Conservation (phyloP, 1,140 invertebrate species). For the Euschistus heros region DNA sequence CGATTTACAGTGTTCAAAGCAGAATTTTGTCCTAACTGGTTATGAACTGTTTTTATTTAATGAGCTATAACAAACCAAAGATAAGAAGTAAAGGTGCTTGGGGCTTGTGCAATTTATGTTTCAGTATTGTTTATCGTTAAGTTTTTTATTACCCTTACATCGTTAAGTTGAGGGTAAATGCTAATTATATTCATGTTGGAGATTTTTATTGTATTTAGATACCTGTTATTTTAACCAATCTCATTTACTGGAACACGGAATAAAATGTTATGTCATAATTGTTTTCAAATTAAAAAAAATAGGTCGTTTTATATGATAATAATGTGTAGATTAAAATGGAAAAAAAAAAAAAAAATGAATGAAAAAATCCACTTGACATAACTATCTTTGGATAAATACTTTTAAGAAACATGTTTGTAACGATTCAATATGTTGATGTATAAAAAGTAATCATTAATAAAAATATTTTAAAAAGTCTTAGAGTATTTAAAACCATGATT, state of each 20-base stretch:
- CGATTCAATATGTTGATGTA: conserved; percentile 26
- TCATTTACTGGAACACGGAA: too few relatives aligned
- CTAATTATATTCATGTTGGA: conserved; percentile 9
- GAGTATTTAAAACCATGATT: too few relatives aligned
- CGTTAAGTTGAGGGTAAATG: neutral
- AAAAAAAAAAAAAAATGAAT: neutral
- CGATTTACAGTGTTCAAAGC: too few relatives aligned
- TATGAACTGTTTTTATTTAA: too few relatives aligned
- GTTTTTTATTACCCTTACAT: conserved; percentile 1
- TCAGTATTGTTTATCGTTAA: conserved; percentile 12
- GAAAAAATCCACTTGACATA: conserved; percentile 9
- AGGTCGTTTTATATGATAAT: too few relatives aligned
- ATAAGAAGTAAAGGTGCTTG: conserved; percentile 1
- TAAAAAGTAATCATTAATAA: conserved; percentile 22
- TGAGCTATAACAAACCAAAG: neutral
- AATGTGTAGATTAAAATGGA: too few relatives aligned
- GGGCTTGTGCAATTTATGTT: conserved; percentile 9
- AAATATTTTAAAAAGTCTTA: conserved; percentile 6
- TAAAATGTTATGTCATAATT: too few relatives aligned
- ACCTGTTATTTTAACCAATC: neutral
- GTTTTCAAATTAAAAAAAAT: too few relatives aligned
- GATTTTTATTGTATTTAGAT: conserved; percentile 14
- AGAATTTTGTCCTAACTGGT: too few relatives aligned
- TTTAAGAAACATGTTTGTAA: conserved; percentile 21
- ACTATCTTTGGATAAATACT: neutral